Evolutionary conservation across 2,888 invertebrate genomes (phyloP), one percentile per base, ranked within the genome.

Genomic region (Pilophorus perplexus): DNA sequence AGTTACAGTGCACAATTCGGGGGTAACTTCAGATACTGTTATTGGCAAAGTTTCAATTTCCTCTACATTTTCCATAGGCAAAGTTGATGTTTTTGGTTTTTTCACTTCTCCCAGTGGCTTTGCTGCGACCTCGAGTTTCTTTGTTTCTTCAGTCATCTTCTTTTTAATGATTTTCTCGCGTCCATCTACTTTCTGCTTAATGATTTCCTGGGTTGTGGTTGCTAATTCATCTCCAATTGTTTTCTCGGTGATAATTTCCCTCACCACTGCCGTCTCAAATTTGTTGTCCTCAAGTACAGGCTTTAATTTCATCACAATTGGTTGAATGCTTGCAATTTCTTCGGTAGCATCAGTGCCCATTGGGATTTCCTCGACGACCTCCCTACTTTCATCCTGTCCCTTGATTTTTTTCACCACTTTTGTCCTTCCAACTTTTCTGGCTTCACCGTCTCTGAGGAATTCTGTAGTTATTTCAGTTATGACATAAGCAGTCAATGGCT

Each of bases 351-450:
- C 55, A 1, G 55, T 55, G 20, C 23, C 22, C 74, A 64, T 75
- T 71, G 71, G 74, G 74, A 67, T 71, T 75, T 52, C 74, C 27
- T 68, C 66, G n/a, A 67, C 27, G 2, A 52, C 52, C 8, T n/a
- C n/a, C n/a, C n/a, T n/a, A n/a, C 52, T 42, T 22, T 59, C 37
- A 14, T 67, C 46, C 25, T 46, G 44, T 38, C 67, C 69, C 18
- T 66, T 25, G 71, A 72, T 60, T 72, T 72, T 60, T 74, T n/a
- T n/a, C n/a, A 73, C 76, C 73, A 65, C 72, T 70, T 59, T 74
- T 68, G 72, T 75, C 71, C 78, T 82, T 1, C 80, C 77, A 2
- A 77, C 76, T 1, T 79, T 79, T 67, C 3, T 60, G 77, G 81
- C 80, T 10, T 76, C 72, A 48, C 77, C 72, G 71, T 76, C 73